Evolutionary conservation across 2,797 vertebrate species (phyloP), one percentile per base, ranked within the genome.

Genomic region (Lacerta bilineata): DNA sequence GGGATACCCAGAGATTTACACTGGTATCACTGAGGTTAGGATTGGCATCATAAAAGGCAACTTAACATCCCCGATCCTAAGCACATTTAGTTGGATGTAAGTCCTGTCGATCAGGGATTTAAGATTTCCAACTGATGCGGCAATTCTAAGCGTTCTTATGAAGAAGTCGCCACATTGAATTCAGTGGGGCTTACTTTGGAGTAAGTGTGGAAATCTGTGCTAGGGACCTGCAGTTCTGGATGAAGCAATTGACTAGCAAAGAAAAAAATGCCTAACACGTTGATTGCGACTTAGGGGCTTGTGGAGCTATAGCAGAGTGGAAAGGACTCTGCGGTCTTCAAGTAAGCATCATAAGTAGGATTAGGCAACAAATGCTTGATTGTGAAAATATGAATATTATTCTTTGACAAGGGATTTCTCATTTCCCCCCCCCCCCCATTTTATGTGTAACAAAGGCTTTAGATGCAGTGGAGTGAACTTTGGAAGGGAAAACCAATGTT

Each of bases 261-360:
- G 75, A 84, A 33, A 36, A 50, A 55, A 18, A 64, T 75, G 43
- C 84, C 80, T 84, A 84, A 39, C 27, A 4, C 11, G 20, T 27
- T 59, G 83, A 66, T 66, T 29, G 80, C 55, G 64, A 79, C 75
- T 89, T 89, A 78, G 43, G 17, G 80, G 83, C 86, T 80, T 88
- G 74, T 55, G 78, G 83, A 72, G 0, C 85, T 80, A 83, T 82
- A 86, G 86, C 86, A 92, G 64, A 80, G n/a, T 79, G 71, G 39
- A 68, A 87, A 74, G 84, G 46, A 92, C 94, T 90, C 78, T 90
- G 94, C 91, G 90, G 90, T 94, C 93, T 94, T 93, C 92, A 92
- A 94, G 90, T 88, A 92, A 93, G 91, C 80, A 46, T 89, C 84
- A 75, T 89, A 89, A 8, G 25, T 46, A 50, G 90, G 79, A 87